phyloP scores from a whole-genome alignment of 1,140 invertebrate species.

The Drosophila elegans region DNA sequence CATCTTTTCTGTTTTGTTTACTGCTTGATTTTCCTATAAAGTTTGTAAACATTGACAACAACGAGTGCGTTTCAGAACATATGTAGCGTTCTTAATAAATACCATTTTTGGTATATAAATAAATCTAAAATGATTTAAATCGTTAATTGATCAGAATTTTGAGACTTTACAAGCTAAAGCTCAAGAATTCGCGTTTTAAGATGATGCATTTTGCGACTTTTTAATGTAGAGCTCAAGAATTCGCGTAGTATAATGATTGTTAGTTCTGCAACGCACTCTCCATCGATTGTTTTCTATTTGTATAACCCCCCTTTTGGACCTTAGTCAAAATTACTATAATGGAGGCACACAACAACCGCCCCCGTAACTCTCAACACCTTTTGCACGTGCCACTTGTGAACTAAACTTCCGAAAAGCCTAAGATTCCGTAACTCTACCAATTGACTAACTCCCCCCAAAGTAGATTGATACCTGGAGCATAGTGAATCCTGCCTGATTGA shows the following conservation, averaged over 20 bases:
- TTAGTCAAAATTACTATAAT: constrained; percentile 24
- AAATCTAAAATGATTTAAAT: too few relatives aligned
- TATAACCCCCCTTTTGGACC: constrained; percentile 25
- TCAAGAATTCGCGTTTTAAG: too few relatives aligned
- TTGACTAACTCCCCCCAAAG: constrained; percentile 29
- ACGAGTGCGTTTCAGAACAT: background rate
- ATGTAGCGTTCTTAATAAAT: background rate
- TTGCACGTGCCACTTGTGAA: constrained; percentile 40
- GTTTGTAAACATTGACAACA: constrained; percentile 27
- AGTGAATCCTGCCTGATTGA: constrained; percentile 52
- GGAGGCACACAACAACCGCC: constrained; percentile 30
- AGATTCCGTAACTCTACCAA: constrained; percentile 15
- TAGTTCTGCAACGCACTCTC: constrained; percentile 1
- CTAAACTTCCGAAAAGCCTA: background rate
- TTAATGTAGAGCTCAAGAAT: too few relatives aligned
- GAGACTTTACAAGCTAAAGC: too few relatives aligned
- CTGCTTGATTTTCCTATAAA: constrained; percentile 42
- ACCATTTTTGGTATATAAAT: background rate
- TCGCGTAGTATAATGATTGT: too few relatives aligned
- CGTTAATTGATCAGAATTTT: too few relatives aligned
- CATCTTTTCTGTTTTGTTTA: constrained; percentile 23
- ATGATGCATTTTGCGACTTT: too few relatives aligned
- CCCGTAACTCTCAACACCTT: constrained; percentile 8
- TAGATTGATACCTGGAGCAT: constrained; percentile 30
- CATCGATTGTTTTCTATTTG: constrained; percentile 38